Evolutionary conservation across 2,797 vertebrate genomes (phyloP).

Genomic region (Sardinella longiceps): DNA sequence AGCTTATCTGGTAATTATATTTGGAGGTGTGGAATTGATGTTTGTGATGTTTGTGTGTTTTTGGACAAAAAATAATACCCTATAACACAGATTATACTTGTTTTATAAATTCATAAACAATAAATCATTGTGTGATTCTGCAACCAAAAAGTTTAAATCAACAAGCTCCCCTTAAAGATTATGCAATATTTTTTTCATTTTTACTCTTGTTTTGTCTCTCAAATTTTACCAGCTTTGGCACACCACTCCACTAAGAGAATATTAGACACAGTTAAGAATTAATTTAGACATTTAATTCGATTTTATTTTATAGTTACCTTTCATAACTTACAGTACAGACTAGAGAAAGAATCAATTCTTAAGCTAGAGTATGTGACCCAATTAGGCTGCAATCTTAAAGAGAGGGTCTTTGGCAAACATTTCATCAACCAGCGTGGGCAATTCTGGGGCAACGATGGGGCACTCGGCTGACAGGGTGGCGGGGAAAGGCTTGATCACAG

Average conservation of each 20-base stretch:
- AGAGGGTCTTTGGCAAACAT: conserved; percentile 64
- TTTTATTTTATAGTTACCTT: background rate
- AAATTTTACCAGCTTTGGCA: background rate
- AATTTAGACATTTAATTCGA: background rate
- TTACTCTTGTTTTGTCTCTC: background rate
- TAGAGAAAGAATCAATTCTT: background rate
- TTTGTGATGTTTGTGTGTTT: no score
- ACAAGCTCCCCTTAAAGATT: no score
- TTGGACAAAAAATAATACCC: no score
- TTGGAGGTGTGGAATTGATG: no score
- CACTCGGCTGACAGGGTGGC: conserved; percentile 59
- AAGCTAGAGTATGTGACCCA: background rate
- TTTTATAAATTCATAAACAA: no score
- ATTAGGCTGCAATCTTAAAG: conserved; percentile 56
- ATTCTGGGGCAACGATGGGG: background rate
- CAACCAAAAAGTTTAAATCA: no score
- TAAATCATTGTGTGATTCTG: no score
- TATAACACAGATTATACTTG: no score
- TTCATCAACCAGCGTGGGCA: conserved; percentile 41
- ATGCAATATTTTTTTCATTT: no score
- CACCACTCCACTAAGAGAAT: background rate
- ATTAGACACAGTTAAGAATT: background rate
- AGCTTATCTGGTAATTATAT: no score
- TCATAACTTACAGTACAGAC: conserved; percentile 6
- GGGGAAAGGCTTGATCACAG: conserved; percentile 64